Base-by-base conservation (phyloP, 1,140 invertebrate genomes). In the Drosophila suzukii region DNA sequence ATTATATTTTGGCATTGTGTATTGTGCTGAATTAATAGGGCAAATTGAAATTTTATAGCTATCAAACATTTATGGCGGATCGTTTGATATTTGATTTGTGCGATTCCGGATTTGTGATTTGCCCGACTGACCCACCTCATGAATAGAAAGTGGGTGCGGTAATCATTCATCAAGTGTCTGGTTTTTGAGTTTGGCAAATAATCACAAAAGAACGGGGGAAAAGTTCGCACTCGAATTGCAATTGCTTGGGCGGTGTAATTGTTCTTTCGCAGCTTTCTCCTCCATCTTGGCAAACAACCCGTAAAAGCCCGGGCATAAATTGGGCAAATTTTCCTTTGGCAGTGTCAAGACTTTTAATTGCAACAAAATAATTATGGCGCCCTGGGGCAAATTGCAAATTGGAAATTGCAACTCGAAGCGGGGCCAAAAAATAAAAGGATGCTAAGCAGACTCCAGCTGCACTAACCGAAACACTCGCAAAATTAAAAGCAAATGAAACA, bases 321-420 rank as follows among this genome's bases (percentile, higher is more conserved):
- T 73, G 55, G 36, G 47, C 56, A 79, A 79, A 77, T 78, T 32
- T 38, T 12, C 47, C 55, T 32, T 44, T 66, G 54, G 43, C 63
- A 86, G 78, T 85, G 82, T 86, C 82, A 86, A 71, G 83, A 85
- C 82, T 85, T 82, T 85, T 88, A 88, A 88, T 89, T 88, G 84
- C 80, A 88, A 89, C 84, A 81, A 88, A 89, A 89, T 89, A 88
- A 88, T 88, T 88, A 88, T 88, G 84, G 84, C 80, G 80, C 84
- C 71, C 61, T 62, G 56, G 68, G 83, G 78, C 60, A 81, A 86
- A 86, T 88, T 71, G 74, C 82, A 84, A 82, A 78, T 84, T 81
- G 82, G 76, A 81, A 85, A 68, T 74, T 68, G 70, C 61, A 50
- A 66, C 75, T 54, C 39, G 36, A 57, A 39, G 65, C 71, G 53